A percentile compares a stretch with the other conserved stretches of the same genome.
These are phyloP conservation scores for Drosophila multiciliata DNA, from an alignment of 2,888 invertebrate species.

Conservation along the genomic window DNA sequence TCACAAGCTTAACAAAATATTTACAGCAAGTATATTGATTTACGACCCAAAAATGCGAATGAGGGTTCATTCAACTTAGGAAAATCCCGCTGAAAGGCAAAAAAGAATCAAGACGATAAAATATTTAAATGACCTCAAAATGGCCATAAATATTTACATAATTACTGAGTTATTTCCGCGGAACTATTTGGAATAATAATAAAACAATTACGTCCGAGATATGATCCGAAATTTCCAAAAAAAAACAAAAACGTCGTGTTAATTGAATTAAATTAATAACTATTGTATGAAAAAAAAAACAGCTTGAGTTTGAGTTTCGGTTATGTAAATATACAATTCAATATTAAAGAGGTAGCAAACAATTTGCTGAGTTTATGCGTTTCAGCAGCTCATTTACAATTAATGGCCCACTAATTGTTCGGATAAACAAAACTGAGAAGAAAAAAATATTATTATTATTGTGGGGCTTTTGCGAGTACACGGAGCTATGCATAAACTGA, in stretches of 20 bases:
- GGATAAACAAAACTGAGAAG: slow-evolving; percentile 48
- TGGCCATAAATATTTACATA: slow-evolving; percentile 21
- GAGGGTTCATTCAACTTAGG: slow-evolving; percentile 60
- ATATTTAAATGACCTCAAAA: slow-evolving; percentile 4
- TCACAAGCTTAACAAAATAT: slow-evolving; percentile 47
- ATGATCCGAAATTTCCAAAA: neutral
- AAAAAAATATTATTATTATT: slow-evolving; percentile 19
- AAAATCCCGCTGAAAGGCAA: slow-evolving; percentile 6
- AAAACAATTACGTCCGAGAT: neutral
- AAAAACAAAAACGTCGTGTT: neutral
- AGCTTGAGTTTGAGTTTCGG: neutral
- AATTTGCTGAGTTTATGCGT: slow-evolving; percentile 11
- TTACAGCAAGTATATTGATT: slow-evolving; percentile 63
- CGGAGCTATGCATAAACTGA: slow-evolving; percentile 15
- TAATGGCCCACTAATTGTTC: slow-evolving; percentile 56
- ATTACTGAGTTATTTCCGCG: slow-evolving; percentile 10
- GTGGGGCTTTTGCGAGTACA: slow-evolving; percentile 7
- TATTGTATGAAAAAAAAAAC: neutral
- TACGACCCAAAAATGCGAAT: slow-evolving; percentile 28
- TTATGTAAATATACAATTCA: slow-evolving; percentile 17
- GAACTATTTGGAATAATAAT: neutral
- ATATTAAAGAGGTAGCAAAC: slow-evolving; percentile 19
- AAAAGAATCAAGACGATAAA: neutral
- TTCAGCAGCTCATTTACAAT: slow-evolving; percentile 28
- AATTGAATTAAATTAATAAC: slow-evolving; percentile 1